phyloP scores from a whole-genome alignment of 1,140 invertebrate genomes.

The Phortica variegata region DNA sequence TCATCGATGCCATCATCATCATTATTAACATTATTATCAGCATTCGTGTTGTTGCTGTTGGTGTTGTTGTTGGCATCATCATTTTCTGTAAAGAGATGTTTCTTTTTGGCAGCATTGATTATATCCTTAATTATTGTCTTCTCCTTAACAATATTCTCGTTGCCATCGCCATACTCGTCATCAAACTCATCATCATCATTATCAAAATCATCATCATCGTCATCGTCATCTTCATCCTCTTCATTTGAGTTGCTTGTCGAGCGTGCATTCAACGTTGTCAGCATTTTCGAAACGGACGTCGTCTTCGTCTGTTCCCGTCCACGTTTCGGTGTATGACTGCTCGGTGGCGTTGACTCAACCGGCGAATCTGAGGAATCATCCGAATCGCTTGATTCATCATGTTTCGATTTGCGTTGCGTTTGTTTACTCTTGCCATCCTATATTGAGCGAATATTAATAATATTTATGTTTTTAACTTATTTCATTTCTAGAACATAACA shows the following conservation, averaged over 20 bases:
- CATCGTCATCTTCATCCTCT: constrained; percentile 39
- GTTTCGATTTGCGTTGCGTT: constrained; percentile 14
- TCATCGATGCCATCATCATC: constrained; percentile 31
- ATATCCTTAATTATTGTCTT: constrained; percentile 27
- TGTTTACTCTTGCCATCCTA: constrained; percentile 19
- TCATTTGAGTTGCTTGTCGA: constrained; percentile 45
- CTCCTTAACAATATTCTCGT: constrained; percentile 14
- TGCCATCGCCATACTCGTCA: constrained; percentile 20
- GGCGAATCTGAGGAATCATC: constrained; percentile 46
- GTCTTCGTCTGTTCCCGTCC: constrained; percentile 5
- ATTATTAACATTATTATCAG: constrained; percentile 3
- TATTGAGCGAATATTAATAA: constrained; percentile 16
- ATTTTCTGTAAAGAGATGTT: constrained; percentile 9
- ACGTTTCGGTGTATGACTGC: constrained; percentile 13
- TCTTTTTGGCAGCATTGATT: constrained; percentile 30
- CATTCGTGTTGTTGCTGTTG: constrained; percentile 2
- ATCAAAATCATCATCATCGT: constrained; percentile 25
- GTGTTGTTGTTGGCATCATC: neutral
- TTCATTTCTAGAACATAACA: too few relatives aligned
- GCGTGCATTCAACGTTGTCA: constrained; percentile 35
- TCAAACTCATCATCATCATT: constrained; percentile 3
- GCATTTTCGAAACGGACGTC: constrained; percentile 33
- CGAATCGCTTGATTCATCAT: constrained; percentile 44
- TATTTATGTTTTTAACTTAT: too few relatives aligned
- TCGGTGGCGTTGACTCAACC: constrained; percentile 30